These are phyloP conservation scores for Diogma glabrata DNA, from an alignment of 2,888 invertebrate genomes.

Conservation along the genomic window DNA sequence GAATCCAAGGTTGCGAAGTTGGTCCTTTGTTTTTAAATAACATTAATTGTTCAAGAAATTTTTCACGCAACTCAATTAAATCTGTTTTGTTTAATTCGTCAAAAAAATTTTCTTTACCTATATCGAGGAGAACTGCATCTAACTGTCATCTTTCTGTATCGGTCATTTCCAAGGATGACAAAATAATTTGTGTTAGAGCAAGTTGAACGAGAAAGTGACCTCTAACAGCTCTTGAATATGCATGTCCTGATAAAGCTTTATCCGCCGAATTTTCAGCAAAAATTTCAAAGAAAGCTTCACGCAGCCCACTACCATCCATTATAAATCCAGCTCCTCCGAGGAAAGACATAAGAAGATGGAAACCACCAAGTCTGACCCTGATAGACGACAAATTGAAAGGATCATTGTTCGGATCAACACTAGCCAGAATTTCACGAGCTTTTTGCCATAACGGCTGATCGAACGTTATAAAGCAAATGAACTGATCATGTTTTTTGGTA, in stretches of 20 bases:
- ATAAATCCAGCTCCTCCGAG: conserved; percentile 26
- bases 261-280: conserved; percentile 19
- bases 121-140: too few relatives aligned
- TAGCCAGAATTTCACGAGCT: not conserved
- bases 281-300: conserved; percentile 20
- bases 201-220: conserved; percentile 22
- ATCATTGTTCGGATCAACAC: not conserved
- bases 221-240: conserved; percentile 24
- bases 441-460: not conserved
- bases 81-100: too few relatives aligned
- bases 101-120: too few relatives aligned
- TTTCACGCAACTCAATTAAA: too few relatives aligned
- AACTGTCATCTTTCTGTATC: too few relatives aligned
- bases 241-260: conserved; percentile 25
- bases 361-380: conserved; percentile 23
- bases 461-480: conserved; percentile 13
- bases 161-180: too few relatives aligned
- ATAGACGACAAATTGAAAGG: conserved; percentile 15
- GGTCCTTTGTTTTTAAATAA: too few relatives aligned
- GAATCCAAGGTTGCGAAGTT: too few relatives aligned
- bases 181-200: conserved; percentile 22
- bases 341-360: conserved; percentile 28
- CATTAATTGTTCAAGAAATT: too few relatives aligned
- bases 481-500: conserved; percentile 19
- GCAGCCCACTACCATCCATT: too few relatives aligned